Evolutionary conservation across 2,797 vertebrate genomes (phyloP), one percentile per base, ranked within the genome.

Genomic region (Micropoecilia bifurca): DNA sequence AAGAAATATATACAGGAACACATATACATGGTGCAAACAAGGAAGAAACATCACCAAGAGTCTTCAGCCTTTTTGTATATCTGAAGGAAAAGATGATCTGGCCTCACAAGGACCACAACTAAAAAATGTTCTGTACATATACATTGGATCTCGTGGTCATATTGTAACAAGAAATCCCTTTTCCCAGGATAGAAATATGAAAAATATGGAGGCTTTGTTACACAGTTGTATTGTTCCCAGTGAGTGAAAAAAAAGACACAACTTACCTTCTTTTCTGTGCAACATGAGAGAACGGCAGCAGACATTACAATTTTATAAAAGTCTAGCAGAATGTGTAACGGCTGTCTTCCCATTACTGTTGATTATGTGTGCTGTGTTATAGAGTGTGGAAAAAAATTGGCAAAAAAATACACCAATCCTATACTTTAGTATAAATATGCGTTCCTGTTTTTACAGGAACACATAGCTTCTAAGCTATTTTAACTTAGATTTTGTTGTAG

Each of bases 211-310:
- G 46, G 36, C 22, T 25, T 71, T 45, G 41, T 71, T 16, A 71
- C 6, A 69, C 6, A 45, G 12, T 71, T 12, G 43, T n/a, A n/a
- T 12, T 14, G 1, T n/a, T 71, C 22, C 46, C 47, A 73, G 33
- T 3, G 13, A 72, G 5, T 33, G 25, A 18, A 33, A 28, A 22
- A 39, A 33, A 63, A 33, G 28, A 63, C 6, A 63, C 30, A 71
- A 28, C 69, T 71, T 28, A 71, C 69, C 69, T 46, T 71, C 41
- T 71, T 71, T 46, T 36, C 43, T 46, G 69, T 71, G 69, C 14
- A 28, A 71, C 41, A 46, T 8, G 18, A 12, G n/a, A 18, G 7
- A 18, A 71, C 6, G 25, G 68, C 68, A 46, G 46, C 41, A 46
- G 41, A 71, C 6, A 45, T 47, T 3, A 20, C 6, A 47, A n/a